Percentiles rank a stretch among this genome's conserved stretches.
These are phyloP conservation scores for Loriculus beryllinus DNA, from an alignment of 2,797 vertebrate species.

Conservation along the genomic window DNA sequence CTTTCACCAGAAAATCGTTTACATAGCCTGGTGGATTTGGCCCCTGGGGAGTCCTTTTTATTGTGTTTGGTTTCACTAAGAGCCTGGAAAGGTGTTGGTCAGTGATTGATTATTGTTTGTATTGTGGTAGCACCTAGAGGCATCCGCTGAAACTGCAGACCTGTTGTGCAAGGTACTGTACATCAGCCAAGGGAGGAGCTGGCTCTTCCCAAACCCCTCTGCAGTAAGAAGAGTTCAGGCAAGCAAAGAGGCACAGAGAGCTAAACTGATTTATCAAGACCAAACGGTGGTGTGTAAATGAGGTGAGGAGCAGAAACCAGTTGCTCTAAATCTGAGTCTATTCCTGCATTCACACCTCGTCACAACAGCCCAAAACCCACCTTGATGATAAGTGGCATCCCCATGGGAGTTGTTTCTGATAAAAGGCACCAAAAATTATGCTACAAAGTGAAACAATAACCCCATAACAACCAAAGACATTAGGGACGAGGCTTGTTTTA, in stretches of 20 bases:
- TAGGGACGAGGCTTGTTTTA: background rate
- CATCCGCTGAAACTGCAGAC: slow-evolving; percentile 61
- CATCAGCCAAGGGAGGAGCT: background rate
- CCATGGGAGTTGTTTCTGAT: background rate
- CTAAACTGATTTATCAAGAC: background rate
- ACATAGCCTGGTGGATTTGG: slow-evolving; percentile 4
- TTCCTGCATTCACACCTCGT: background rate
- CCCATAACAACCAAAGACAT: background rate
- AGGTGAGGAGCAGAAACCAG: background rate
- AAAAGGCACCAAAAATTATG: background rate
- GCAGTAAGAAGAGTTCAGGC: background rate
- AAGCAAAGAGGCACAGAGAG: background rate
- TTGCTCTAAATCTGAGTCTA: background rate
- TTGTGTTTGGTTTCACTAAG: slow-evolving; percentile 55
- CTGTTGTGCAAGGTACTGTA: background rate
- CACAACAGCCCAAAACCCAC: background rate
- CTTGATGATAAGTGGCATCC: background rate
- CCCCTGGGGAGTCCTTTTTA: slow-evolving; percentile 35
- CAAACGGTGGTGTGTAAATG: accelerated
- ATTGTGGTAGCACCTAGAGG: slow-evolving; percentile 69
- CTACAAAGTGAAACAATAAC: background rate
- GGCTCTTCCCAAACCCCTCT: background rate
- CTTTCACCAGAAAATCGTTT: slow-evolving; percentile 53
- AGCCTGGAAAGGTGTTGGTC: slow-evolving; percentile 29
- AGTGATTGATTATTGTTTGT: slow-evolving; percentile 70